phyloP scores from a whole-genome alignment of 1,140 invertebrate species.

The Bactericera cockerelli region DNA sequence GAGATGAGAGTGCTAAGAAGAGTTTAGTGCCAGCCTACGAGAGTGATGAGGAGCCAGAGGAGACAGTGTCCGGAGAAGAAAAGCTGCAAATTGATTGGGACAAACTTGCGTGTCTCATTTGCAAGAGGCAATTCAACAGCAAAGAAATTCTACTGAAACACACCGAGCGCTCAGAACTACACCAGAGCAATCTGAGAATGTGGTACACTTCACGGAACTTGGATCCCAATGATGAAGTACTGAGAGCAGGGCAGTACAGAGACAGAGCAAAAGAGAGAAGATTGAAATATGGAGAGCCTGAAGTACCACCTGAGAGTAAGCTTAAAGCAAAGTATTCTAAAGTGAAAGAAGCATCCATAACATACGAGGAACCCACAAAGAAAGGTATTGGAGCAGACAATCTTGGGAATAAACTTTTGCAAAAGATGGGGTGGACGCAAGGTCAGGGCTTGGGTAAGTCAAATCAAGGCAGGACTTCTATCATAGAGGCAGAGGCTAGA shows the following conservation, averaged over 20 bases:
- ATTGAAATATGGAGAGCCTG: conserved; percentile 81
- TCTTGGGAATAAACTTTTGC: conserved; percentile 81
- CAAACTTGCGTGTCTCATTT: conserved; percentile 86
- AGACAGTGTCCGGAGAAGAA: conserved; percentile 26
- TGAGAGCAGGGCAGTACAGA: conserved; percentile 51
- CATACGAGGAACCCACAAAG: conserved; percentile 46
- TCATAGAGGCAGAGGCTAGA: conserved; percentile 59
- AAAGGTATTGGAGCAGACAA: conserved; percentile 70
- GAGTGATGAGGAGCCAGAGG: conserved; percentile 39
- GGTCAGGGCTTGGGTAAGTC: conserved; percentile 85
- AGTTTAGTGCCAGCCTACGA: conserved; percentile 58
- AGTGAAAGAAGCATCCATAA: conserved; percentile 35
- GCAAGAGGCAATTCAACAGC: conserved; percentile 86
- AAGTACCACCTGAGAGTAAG: conserved; percentile 54
- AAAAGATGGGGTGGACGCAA: conserved; percentile 98
- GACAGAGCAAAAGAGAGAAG: conserved; percentile 92
- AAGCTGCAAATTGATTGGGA: conserved; percentile 56
- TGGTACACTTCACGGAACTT: conserved; percentile 39
- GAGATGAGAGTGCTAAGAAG: conserved; percentile 17
- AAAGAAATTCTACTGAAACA: conserved; percentile 81
- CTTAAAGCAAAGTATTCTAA: conserved; percentile 50
- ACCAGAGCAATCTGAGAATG: conserved; percentile 80
- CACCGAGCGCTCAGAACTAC: conserved; percentile 81
- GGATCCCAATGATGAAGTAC: conserved; percentile 37
- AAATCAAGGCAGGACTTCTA: conserved; percentile 84